These are phyloP conservation scores for Drosophila lowei DNA, from an alignment of 1,140 invertebrate genomes.

Conservation along the genomic window DNA sequence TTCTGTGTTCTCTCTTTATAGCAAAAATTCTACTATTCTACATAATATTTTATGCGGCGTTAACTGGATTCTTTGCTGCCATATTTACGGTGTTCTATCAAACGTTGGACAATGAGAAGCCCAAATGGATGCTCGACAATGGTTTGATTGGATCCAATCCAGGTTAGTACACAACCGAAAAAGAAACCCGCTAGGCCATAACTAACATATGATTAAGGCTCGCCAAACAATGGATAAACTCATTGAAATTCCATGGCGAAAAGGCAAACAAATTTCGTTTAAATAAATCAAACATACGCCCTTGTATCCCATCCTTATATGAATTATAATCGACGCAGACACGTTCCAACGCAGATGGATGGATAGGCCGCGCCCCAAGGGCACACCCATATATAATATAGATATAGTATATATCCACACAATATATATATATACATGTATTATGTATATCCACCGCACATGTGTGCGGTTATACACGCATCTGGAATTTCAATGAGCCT, in stretches of 20 bases:
- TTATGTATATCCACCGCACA: too few species aligned
- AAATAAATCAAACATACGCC: slow-evolving; percentile 3
- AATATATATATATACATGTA: too few species aligned
- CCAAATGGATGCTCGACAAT: slow-evolving; percentile 92
- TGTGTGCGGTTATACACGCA: slow-evolving; percentile 3
- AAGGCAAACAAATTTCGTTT: neutral
- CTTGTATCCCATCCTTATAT: neutral
- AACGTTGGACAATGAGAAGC: slow-evolving; percentile 92
- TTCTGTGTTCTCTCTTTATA: slow-evolving; percentile 84
- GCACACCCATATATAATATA: too few species aligned
- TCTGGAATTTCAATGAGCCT: neutral
- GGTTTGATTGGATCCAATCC: slow-evolving; percentile 96
- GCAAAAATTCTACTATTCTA: slow-evolving; percentile 97
- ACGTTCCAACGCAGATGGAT: too few species aligned
- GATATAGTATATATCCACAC: too few species aligned
- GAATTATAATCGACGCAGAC: too few species aligned
- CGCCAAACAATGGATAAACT: too few species aligned
- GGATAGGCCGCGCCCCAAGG: slow-evolving; percentile 1
- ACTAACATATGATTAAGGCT: too few species aligned
- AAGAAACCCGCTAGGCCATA: too few species aligned
- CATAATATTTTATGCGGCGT: slow-evolving; percentile 94
- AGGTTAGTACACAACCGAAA: slow-evolving; percentile 85
- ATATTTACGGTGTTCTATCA: slow-evolving; percentile 97
- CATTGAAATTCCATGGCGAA: too few species aligned
- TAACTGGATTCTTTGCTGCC: slow-evolving; percentile 94